Evolutionary conservation across 2,113 vertebrate genomes (phyloP).

Genomic region (Uria aalge): DNA sequence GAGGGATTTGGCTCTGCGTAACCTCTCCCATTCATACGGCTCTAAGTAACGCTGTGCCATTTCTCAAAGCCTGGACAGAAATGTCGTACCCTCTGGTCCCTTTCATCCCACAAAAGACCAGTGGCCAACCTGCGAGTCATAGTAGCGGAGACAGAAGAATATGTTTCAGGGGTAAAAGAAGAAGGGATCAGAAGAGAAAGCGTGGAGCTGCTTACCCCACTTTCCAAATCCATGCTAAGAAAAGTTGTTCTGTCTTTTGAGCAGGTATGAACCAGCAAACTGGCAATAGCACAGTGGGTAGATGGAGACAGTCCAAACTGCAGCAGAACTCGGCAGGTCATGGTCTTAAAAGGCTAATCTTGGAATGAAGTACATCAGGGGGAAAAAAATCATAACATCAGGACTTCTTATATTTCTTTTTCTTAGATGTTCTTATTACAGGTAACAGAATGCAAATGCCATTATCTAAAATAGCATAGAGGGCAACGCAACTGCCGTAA

Average conservation of each 20-base stretch:
- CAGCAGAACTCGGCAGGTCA: background rate
- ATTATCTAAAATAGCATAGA: background rate
- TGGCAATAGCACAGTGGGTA: background rate
- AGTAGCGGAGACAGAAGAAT: background rate
- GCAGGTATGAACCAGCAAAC: background rate
- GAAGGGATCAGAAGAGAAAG: background rate
- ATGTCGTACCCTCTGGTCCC: fast-evolving
- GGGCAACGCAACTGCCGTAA: background rate
- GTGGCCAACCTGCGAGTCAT: background rate
- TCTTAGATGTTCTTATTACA: background rate
- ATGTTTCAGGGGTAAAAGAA: background rate
- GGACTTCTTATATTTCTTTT: background rate
- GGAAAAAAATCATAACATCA: background rate
- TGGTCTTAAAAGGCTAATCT: background rate
- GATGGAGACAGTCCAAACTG: background rate
- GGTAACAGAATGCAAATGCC: background rate
- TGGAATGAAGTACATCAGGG: background rate
- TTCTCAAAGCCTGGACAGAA: background rate
- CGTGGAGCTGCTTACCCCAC: background rate
- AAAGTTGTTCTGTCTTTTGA: background rate
- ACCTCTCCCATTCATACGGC: background rate
- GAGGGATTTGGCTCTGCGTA: background rate
- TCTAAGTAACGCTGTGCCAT: background rate
- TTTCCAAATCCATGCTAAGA: background rate
- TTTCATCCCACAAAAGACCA: background rate